Evolutionary conservation across 1,140 invertebrate species (phyloP), one percentile per base, ranked within the genome.

Genomic region (Dendrolimus punctatus): DNA sequence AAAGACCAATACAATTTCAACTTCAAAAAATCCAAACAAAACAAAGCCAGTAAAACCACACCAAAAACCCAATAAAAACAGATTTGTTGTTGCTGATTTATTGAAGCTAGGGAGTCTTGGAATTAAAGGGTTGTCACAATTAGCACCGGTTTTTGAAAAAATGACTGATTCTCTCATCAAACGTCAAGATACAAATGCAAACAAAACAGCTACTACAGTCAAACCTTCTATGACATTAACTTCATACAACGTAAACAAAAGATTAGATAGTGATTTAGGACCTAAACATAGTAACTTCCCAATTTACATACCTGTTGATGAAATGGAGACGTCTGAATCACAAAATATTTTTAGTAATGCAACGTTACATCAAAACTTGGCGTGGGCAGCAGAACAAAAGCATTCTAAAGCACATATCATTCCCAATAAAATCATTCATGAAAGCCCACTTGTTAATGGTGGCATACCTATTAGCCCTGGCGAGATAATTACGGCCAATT

Each of bases 391-490:
- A 8, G 80, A 86, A 62, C 71, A 80, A 51, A 86, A 82, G 47
- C 71, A 85, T 49, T 69, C 72, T 48, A 86, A 82, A 79, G 57
- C 70, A 40, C 68, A 74, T 57, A 71, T 78, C 46, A 60, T 70
- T 5, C 66, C 68, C 53, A 71, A 72, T 10, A 89, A 87, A 81
- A 80, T 87, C 50, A 86, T 89, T 47, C 88, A 90, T 50, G 90
- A 91, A 66, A 90, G 88, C 67, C 89, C 91, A 6, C 67, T 93
- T 2, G 70, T 93, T 0, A 91, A 90, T 58, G 92, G 92, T 41
- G 94, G 93, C 6, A 95, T 95, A 73, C 92, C 93, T 3, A 95
- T 95, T 47, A 93, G 93, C 40, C 94, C 94, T 0, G 94, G 94
- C 5, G 93, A 95, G 86, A 89, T 95, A 3, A 95, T 95, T 55